phyloP scores from a whole-genome alignment of 2,113 vertebrate genomes.

The Dinomys branickii region DNA sequence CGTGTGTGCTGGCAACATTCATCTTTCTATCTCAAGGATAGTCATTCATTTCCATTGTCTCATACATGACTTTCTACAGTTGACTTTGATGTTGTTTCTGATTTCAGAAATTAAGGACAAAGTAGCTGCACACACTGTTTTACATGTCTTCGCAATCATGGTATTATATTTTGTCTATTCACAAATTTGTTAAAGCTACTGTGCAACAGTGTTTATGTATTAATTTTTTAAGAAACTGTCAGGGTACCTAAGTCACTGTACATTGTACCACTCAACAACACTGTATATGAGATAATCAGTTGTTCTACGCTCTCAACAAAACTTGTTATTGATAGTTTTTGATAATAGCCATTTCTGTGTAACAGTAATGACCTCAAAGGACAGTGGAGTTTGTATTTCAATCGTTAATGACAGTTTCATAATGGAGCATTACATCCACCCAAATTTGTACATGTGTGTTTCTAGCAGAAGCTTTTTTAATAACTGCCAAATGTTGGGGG shows the following conservation, averaged over 20 bases:
- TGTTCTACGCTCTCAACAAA: background rate
- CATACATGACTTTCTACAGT: background rate
- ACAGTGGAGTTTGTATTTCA: background rate
- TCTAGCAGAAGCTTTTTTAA: too few species aligned
- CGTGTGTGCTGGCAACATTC: background rate
- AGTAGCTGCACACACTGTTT: background rate
- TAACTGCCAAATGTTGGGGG: too few species aligned
- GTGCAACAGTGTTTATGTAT: fast-evolving
- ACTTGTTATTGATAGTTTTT: background rate
- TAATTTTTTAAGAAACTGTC: background rate
- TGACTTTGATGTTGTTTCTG: background rate
- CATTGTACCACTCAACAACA: background rate
- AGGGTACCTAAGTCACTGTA: background rate
- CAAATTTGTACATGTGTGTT: too few species aligned
- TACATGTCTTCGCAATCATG: background rate
- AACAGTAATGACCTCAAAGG: background rate
- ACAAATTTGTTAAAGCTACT: too few species aligned
- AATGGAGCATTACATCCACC: background rate
- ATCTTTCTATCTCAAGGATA: background rate
- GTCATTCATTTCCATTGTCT: background rate
- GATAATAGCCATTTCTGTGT: background rate
- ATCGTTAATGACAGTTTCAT: background rate
- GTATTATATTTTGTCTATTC: background rate
- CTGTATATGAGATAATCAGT: background rate
- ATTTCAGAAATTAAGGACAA: background rate